Conservation (phyloP, 2,113 vertebrate species). For the Athene noctua region DNA sequence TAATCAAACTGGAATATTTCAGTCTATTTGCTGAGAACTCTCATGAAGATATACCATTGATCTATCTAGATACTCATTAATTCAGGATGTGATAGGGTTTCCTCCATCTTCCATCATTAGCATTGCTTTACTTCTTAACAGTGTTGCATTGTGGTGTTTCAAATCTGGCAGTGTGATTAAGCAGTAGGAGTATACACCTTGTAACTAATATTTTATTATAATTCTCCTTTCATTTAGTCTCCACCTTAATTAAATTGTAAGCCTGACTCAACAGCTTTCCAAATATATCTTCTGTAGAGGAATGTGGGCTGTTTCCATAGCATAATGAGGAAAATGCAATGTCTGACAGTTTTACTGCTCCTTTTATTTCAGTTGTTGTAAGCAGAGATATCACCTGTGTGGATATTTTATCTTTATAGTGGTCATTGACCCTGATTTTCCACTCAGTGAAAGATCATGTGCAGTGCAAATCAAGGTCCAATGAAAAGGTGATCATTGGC, state of each 20-base stretch:
- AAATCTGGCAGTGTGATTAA: background rate
- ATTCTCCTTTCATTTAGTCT: background rate
- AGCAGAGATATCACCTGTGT: background rate
- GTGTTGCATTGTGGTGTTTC: background rate
- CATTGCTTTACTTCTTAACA: background rate
- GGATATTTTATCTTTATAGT: background rate
- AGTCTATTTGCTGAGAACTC: background rate
- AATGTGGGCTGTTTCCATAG: background rate
- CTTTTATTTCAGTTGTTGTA: background rate
- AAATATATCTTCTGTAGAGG: background rate
- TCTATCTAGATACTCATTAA: background rate
- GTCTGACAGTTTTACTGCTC: background rate
- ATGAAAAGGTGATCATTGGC: background rate
- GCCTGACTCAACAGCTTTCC: background rate
- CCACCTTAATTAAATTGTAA: slow-evolving; percentile 19
- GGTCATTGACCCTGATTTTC: background rate
- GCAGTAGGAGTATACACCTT: background rate
- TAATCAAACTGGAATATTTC: background rate
- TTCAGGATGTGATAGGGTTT: background rate
- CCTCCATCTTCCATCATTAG: background rate
- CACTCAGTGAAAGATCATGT: background rate
- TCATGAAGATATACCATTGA: background rate
- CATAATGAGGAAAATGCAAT: background rate
- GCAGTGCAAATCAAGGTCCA: background rate
- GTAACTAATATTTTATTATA: background rate